phyloP scores from a whole-genome alignment of 2,888 invertebrate species.

The Willowsia nigromaculata region DNA sequence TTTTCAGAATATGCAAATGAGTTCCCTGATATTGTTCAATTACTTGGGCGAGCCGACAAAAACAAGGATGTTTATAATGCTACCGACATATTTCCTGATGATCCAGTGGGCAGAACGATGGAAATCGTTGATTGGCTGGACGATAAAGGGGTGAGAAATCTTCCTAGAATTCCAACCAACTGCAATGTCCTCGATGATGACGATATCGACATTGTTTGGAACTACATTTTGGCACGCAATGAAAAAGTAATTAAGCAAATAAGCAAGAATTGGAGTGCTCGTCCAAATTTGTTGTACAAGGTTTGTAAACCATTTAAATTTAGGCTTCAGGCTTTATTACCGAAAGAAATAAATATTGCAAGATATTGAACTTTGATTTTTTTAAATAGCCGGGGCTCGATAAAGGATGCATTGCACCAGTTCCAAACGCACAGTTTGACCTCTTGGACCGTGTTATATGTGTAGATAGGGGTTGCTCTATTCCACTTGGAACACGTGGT shows the following conservation, averaged over 20 bases:
- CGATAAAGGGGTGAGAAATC: constrained; percentile 72
- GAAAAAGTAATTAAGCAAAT: not conserved
- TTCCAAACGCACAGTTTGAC: constrained; percentile 84
- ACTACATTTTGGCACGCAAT: constrained; percentile 63
- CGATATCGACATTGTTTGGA: constrained; percentile 77
- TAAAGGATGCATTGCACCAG: constrained; percentile 84
- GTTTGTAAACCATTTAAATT: too few relatives aligned
- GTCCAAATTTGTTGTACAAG: constrained; percentile 73
- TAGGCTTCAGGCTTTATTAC: not conserved
- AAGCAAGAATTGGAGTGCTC: constrained; percentile 63
- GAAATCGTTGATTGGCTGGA: constrained; percentile 77
- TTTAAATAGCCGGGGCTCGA: constrained; percentile 76
- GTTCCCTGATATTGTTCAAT: constrained; percentile 88
- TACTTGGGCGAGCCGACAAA: constrained; percentile 81
- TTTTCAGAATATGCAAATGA: constrained; percentile 84
- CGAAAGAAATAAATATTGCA: not conserved
- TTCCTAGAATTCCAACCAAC: constrained; percentile 75
- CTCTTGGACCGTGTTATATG: constrained; percentile 93
- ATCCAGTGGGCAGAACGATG: constrained; percentile 72
- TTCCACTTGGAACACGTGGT: constrained; percentile 91
- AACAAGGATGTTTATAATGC: constrained; percentile 80
- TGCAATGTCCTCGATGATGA: constrained; percentile 78
- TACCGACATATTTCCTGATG: constrained; percentile 79
- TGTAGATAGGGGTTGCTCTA: constrained; percentile 87
- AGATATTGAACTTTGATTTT: not conserved